Conservation (phyloP, 2,113 vertebrate species). For the Zapornia atra region DNA sequence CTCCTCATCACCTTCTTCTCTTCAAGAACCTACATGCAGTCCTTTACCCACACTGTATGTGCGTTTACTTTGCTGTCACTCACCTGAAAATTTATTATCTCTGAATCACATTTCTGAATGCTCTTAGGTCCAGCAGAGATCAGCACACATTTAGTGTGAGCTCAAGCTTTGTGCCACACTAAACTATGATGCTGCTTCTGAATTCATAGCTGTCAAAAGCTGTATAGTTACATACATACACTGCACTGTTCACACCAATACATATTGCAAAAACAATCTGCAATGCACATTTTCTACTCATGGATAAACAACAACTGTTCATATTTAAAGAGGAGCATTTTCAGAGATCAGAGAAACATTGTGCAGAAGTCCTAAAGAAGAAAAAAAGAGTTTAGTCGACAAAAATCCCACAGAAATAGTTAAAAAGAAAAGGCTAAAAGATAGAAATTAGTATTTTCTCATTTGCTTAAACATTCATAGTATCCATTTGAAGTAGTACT, state of each 20-base stretch:
- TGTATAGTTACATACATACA: rapidly evolving
- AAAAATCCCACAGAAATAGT: not conserved
- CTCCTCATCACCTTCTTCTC: too few relatives aligned
- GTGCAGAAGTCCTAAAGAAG: not conserved
- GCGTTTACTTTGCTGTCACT: not conserved
- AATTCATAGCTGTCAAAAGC: not conserved
- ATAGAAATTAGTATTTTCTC: not conserved
- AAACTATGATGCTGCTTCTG: not conserved
- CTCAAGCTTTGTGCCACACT: not conserved
- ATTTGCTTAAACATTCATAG: not conserved
- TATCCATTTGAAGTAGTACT: not conserved
- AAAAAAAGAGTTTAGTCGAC: not conserved
- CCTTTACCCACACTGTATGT: not conserved
- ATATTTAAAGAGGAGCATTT: not conserved
- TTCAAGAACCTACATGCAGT: not conserved
- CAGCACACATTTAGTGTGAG: not conserved
- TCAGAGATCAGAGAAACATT: not conserved
- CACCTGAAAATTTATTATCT: not conserved
- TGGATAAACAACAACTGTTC: not conserved
- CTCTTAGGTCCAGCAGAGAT: not conserved
- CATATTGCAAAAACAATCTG: not conserved
- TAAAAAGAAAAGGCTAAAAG: not conserved
- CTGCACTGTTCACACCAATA: not conserved
- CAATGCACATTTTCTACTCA: not conserved
- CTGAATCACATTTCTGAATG: not conserved